Percentiles rank a stretch among this genome's conserved stretches.
phyloP scores from a whole-genome alignment of 2,113 vertebrate species.

The Menidia beryllina region DNA sequence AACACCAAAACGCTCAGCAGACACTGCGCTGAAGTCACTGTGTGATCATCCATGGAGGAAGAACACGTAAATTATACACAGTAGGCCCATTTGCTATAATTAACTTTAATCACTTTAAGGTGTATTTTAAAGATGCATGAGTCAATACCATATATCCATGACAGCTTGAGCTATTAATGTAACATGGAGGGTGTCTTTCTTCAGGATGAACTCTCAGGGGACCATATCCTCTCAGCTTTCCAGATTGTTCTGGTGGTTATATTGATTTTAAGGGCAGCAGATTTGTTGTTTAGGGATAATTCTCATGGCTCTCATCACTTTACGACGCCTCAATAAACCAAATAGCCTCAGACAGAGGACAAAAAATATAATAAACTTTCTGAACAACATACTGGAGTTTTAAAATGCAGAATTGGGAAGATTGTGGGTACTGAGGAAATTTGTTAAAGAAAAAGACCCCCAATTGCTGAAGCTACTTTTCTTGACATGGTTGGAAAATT shows the following conservation, averaged over 20 bases:
- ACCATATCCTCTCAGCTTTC: background rate
- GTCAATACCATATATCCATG: slow-evolving; percentile 4
- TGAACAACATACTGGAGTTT: too few relatives aligned
- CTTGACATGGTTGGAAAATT: too few relatives aligned
- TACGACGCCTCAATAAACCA: background rate
- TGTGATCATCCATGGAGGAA: slow-evolving; percentile 11
- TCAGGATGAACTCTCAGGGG: background rate
- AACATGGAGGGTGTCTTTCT: background rate
- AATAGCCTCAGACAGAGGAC: background rate
- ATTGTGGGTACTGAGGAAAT: too few relatives aligned
- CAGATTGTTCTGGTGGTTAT: background rate
- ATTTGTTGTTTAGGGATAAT: background rate
- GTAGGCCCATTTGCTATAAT: slow-evolving; percentile 15
- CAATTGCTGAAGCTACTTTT: too few relatives aligned
- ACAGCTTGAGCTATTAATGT: slow-evolving; percentile 8
- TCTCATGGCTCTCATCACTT: background rate
- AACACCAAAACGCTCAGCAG: slow-evolving; percentile 19
- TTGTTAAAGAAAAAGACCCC: too few relatives aligned
- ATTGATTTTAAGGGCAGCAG: background rate
- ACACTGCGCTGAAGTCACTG: background rate
- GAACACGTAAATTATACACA: background rate
- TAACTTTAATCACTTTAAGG: slow-evolving; percentile 7
- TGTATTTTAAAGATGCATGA: slow-evolving; percentile 5
- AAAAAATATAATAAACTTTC: background rate
- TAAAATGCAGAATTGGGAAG: too few relatives aligned